These are phyloP conservation scores for Drosophila nigromelanica DNA, from an alignment of 1,140 invertebrate genomes.

Conservation along the genomic window DNA sequence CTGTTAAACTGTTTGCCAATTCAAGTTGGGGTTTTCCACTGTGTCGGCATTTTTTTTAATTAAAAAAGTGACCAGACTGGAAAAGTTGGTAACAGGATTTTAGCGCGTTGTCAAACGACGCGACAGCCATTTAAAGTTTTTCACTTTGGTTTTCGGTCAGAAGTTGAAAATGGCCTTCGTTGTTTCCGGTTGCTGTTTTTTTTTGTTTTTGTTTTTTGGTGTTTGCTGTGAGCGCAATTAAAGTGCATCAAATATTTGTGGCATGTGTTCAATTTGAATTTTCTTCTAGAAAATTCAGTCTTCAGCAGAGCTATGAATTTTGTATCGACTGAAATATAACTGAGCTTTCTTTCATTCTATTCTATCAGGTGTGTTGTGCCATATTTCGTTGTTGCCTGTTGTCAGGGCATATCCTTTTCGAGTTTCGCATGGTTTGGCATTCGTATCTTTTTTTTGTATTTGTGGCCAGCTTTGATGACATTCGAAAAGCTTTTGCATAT, in stretches of 20 bases:
- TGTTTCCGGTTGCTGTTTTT: constrained; percentile 4
- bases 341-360: constrained; percentile 41
- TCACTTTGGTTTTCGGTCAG: constrained; percentile 48
- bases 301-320: constrained; percentile 21
- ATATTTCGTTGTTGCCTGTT: constrained; percentile 33
- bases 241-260: constrained; percentile 53
- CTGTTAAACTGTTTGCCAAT: constrained; percentile 58
- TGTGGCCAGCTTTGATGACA: constrained; percentile 44
- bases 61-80: constrained; percentile 65
- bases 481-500: constrained; percentile 66
- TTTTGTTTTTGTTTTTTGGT: background rate
- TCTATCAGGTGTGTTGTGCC: background rate
- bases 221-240: constrained; percentile 43
- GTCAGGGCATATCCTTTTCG: constrained; percentile 53
- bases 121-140: constrained; percentile 60
- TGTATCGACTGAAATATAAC: background rate
- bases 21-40: constrained; percentile 28
- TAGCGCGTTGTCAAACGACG: background rate
- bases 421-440: constrained; percentile 64
- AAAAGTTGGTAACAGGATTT: constrained; percentile 33
- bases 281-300: constrained; percentile 31
- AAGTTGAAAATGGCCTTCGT: constrained; percentile 34
- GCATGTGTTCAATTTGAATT: constrained; percentile 25
- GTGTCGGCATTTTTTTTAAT: constrained; percentile 60
- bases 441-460: constrained; percentile 37